Evolutionary conservation across 2,888 invertebrate species (phyloP).

Genomic region (Catocala fraxini): DNA sequence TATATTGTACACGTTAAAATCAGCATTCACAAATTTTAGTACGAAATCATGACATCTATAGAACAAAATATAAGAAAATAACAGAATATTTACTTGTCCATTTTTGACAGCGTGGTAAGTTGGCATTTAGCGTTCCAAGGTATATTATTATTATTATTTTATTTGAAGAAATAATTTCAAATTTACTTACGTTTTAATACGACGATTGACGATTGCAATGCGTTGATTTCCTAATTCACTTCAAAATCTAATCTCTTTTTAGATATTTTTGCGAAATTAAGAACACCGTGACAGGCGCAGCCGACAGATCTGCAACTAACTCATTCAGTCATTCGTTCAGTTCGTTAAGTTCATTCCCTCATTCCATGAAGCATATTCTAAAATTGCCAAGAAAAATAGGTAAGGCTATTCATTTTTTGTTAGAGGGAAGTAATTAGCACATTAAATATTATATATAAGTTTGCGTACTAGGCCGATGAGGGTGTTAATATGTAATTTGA

Average conservation of each 20-base stretch:
- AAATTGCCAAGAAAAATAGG: too few relatives aligned
- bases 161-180: not conserved
- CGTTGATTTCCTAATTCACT: constrained; percentile 23
- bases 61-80: constrained; percentile 28
- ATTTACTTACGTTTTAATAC: constrained; percentile 37
- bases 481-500: too few relatives aligned
- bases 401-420: too few relatives aligned
- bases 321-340: constrained; percentile 29
- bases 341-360: not conserved
- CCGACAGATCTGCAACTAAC: constrained; percentile 33
- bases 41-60: not conserved
- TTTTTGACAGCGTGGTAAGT: constrained; percentile 46
- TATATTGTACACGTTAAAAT: too few relatives aligned
- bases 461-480: too few relatives aligned
- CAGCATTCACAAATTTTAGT: not conserved
- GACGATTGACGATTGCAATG: too few relatives aligned
- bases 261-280: constrained; percentile 34
- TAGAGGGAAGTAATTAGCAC: too few relatives aligned
- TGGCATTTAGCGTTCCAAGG: constrained; percentile 2
- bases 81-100: constrained; percentile 45
- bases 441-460: too few relatives aligned
- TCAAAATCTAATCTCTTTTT: constrained; percentile 25
- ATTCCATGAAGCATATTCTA: too few relatives aligned
- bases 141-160: too few relatives aligned
- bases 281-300: constrained; percentile 45